Evolutionary conservation across 2,797 vertebrate species (phyloP), one percentile per base, ranked within the genome.

Genomic region (Leuciscus waleckii): DNA sequence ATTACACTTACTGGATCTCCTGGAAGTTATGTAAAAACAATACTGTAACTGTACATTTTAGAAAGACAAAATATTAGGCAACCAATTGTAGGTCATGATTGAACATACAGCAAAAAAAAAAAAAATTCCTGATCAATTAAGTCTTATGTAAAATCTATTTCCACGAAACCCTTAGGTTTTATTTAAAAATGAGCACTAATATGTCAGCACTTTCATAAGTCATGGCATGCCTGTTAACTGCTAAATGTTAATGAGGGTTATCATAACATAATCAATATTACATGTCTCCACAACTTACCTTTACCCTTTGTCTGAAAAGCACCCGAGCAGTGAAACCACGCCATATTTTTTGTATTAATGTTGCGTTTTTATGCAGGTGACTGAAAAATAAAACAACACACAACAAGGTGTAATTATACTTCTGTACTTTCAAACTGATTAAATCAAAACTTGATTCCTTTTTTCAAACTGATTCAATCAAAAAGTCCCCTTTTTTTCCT

Each of bases 261-360:
- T 94, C 92, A 94, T 94, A 94, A 92, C 92, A 93, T 93, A 94
- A 94, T 95, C 94, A 94, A 95, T 95, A 95, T 69, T 84, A 82
- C 87, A 85, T 68, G 63, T 79, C 41, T 83, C 43, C 32, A 63
- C 90, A 91, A 88, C 95, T 94, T 97, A 99, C 98, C 98, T 98
- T 93, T 90, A 97, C 92, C 93, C 93, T 93, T 93, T 94, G 92
- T 93, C 93, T 96, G 94, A 96, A 96, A 76, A 75, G 75, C 91
- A 93, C 95, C 93, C 96, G 96, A 92, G 95, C 94, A 88, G 78
- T 92, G 94, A 96, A 98, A 89, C 96, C 95, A 86, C 97, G 94
- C 98, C 98, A 99, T 91, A 92, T 95, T 93, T 96, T 99, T 94
- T 99, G 98, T 91, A 99, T 97, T 90, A 92, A 73, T 88, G 93